Evolutionary conservation across 2,888 invertebrate species (phyloP).

Genomic region (Trachelus tabidus): DNA sequence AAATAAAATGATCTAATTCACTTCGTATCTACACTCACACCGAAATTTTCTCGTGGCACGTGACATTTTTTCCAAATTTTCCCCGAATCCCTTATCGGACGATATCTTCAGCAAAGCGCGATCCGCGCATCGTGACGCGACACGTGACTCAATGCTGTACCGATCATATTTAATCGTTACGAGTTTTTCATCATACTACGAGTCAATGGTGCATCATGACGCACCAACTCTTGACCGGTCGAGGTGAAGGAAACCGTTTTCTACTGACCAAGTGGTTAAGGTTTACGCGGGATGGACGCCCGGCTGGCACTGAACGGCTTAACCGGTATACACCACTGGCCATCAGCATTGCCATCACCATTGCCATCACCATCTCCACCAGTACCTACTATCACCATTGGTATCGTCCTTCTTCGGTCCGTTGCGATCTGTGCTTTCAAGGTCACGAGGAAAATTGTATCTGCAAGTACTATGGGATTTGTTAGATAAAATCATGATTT

Average conservation of each 20-base stretch:
- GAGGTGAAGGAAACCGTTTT: not conserved
- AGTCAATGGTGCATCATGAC: slow-evolving; percentile 32
- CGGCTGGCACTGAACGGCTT: slow-evolving; percentile 54
- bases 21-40: not conserved
- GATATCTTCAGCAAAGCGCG: not conserved
- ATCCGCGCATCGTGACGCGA: not conserved
- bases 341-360: slow-evolving; percentile 33
- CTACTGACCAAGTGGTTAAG: slow-evolving; percentile 35
- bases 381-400: slow-evolving; percentile 8
- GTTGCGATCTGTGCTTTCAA: slow-evolving; percentile 41
- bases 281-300: slow-evolving; percentile 50
- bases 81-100: not conserved
- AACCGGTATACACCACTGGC: slow-evolving; percentile 53
- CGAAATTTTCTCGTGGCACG: not conserved
- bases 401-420: slow-evolving; percentile 44
- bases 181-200: slow-evolving; percentile 10
- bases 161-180: slow-evolving; percentile 19
- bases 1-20: not conserved
- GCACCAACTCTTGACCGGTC: not conserved
- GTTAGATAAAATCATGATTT: not conserved
- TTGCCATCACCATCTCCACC: slow-evolving; percentile 19
- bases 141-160: not conserved
- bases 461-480: not conserved
- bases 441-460: slow-evolving; percentile 44
- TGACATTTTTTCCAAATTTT: not conserved